Conservation (phyloP, 2,797 vertebrate species). For the Melanotaenia maccullochi region DNA sequence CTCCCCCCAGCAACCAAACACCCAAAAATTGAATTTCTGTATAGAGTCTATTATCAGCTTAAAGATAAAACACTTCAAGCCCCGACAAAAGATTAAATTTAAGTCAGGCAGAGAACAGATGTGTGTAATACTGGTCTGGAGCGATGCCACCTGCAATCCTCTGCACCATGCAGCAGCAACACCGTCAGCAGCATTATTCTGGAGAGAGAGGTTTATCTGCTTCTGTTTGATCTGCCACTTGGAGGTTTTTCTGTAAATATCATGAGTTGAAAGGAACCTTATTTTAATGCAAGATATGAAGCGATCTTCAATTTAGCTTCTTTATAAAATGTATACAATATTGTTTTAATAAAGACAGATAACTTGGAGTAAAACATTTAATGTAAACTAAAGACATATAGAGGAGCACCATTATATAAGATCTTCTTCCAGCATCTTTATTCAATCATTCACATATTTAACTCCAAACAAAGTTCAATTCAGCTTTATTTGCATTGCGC, state of each 20-base stretch:
- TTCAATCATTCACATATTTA: too few species aligned
- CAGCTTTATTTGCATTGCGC: too few species aligned
- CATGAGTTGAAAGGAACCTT: neutral
- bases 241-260: neutral
- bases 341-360: too few species aligned
- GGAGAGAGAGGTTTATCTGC: conserved; percentile 3
- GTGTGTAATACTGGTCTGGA: conserved; percentile 39
- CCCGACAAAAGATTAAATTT: conserved; percentile 45
- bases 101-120: conserved; percentile 36
- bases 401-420: neutral
- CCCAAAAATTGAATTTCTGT: conserved; percentile 42
- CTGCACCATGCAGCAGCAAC: conserved; percentile 14
- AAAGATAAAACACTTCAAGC: conserved; percentile 46
- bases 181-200: conserved; percentile 3
- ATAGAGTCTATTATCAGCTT: conserved; percentile 32
- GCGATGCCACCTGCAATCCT: conserved; percentile 14
- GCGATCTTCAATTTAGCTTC: too few species aligned
- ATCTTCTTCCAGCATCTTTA: too few species aligned
- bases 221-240: conserved; percentile 1
- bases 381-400: neutral
- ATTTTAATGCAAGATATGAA: neutral
- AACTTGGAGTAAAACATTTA: neutral
- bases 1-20: conserved; percentile 21
- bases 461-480: too few species aligned
- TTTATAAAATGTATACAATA: too few species aligned